Base-by-base conservation (phyloP, 1,140 invertebrate genomes). In the Drosophila melanica region DNA sequence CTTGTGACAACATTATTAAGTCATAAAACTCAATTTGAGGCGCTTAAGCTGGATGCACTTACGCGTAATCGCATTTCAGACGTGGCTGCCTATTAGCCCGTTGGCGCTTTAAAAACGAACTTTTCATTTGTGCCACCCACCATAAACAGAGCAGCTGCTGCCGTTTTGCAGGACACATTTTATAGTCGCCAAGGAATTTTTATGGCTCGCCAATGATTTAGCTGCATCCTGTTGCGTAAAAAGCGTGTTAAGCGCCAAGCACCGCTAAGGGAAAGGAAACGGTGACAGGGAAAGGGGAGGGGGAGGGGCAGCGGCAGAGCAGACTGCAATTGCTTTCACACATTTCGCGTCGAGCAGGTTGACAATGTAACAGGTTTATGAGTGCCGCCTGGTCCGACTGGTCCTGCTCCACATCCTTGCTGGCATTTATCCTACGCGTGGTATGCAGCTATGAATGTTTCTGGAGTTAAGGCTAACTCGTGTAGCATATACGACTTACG, bases 281-380 rank as follows among this genome's bases (percentile, higher is more conserved):
- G n/a, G n/a, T n/a, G 20, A 2, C 23, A 14, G 18, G 16, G 23
- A 4, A 1, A 27, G 4, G 18, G 37, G 1, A 57, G 23, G 0
- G 23, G 23, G 2, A 27, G 23, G 27, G 27, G 27, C 27, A 27
- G 27, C 5, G 27, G 27, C 5, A 0, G 4, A 1, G 37, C 39
- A 4, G 39, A 1, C n/a, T 44, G 53, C 60, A 41, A 50, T 48
- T 76, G 42, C 63, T 53, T 67, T 59, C 33, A 70, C 44, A 54
- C 59, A 64, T 63, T 57, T 54, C 27, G 51, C 57, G 66, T n/a
- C 48, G 39, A 53, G 23, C 66, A 35, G 75, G 60, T 68, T 87
- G 75, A 86, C 82, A 86, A 82, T 82, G 82, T 86, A 79, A 84
- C 84, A 81, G 77, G 82, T 79, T 86, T 86, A 89, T 79, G 82